These are phyloP conservation scores for Acanthurus lineatus DNA, from an alignment of 2,797 vertebrate genomes.

Conservation along the genomic window DNA sequence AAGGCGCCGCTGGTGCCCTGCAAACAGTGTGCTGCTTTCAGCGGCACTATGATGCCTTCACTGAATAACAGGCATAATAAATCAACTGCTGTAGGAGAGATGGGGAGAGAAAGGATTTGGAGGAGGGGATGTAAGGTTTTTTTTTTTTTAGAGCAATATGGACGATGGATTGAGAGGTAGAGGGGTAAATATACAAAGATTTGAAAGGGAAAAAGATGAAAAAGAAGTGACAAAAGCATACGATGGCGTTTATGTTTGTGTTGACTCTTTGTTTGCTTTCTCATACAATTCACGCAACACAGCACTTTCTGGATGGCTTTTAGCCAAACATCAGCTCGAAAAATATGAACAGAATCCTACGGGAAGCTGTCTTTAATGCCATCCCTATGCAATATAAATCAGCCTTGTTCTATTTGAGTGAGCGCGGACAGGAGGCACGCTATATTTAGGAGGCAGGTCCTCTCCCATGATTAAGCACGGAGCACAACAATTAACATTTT, in stretches of 20 bases:
- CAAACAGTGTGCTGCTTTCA: constrained; percentile 55
- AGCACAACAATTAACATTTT: constrained; percentile 76
- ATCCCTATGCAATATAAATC: constrained; percentile 60
- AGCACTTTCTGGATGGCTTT: constrained; percentile 24
- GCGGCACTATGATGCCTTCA: constrained; percentile 49
- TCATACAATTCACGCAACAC: not conserved
- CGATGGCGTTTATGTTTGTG: not conserved
- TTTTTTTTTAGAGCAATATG: constrained; percentile 20
- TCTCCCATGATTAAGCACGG: constrained; percentile 52
- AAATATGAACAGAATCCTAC: constrained; percentile 21
- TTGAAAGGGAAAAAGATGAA: not conserved
- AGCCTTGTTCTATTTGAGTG: constrained; percentile 25
- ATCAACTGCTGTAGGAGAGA: constrained; percentile 59
- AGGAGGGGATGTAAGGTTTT: constrained; percentile 14
- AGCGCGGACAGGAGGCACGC: constrained; percentile 26
- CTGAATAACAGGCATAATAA: constrained; percentile 68
- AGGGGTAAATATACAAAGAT: constrained; percentile 34
- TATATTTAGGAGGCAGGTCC: constrained; percentile 53
- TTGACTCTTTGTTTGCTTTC: constrained; percentile 18
- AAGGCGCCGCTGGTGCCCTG: constrained; percentile 62
- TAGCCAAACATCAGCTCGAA: not conserved
- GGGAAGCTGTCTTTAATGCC: constrained; percentile 48
- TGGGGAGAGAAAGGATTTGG: constrained; percentile 15
- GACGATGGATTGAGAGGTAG: constrained; percentile 18
- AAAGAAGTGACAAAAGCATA: not conserved